Evolutionary conservation across 2,113 vertebrate species (phyloP).

Genomic region (Rafetus swinhoei): DNA sequence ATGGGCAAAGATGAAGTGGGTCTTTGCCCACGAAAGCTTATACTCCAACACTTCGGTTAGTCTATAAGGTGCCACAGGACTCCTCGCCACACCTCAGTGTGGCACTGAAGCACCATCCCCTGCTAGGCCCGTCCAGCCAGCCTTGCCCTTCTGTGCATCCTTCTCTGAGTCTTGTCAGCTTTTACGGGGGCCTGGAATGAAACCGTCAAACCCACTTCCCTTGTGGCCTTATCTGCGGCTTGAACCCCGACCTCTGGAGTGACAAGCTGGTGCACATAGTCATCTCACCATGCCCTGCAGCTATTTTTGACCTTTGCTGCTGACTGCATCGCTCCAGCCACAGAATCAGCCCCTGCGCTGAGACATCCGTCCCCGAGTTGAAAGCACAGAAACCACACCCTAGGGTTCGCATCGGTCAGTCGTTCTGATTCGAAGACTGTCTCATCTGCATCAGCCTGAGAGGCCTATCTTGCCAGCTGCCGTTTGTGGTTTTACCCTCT

Average conservation of each 20-base stretch:
- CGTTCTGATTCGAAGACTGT: neutral
- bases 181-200: rapidly evolving
- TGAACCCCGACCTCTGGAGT: neutral
- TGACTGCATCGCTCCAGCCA: neutral
- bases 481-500: neutral
- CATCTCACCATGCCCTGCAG: neutral
- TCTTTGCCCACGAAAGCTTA: too few species aligned
- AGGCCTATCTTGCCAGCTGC: neutral
- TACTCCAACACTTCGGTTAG: too few species aligned
- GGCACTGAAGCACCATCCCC: neutral
- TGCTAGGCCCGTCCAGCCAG: rapidly evolving
- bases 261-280: neutral
- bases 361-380: neutral
- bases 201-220: neutral
- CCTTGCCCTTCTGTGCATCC: rapidly evolving
- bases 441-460: neutral
- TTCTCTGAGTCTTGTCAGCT: neutral
- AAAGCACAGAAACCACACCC: neutral
- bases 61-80: too few species aligned
- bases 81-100: neutral
- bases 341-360: rapidly evolving
- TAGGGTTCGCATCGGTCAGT: neutral
- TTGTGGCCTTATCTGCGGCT: neutral
- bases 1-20: too few species aligned
- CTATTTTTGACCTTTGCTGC: neutral